Conservation (phyloP, 35 echinoderm and acorn worm genomes). For the Hemicentrotus pulcherrimus region DNA sequence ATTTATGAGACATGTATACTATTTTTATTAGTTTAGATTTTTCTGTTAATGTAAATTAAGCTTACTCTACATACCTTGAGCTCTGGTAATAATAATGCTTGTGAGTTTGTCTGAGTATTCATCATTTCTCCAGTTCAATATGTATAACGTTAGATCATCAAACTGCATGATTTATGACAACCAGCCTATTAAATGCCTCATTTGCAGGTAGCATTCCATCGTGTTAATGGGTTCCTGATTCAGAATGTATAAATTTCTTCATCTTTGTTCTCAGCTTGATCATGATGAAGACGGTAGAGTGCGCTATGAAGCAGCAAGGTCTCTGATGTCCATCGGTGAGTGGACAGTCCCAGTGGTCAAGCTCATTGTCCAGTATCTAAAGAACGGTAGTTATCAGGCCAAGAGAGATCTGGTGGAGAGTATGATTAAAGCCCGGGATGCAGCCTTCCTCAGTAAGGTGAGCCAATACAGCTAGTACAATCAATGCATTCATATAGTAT, state of each 20-base stretch:
- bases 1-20: too few relatives aligned
- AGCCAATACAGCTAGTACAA: not conserved
- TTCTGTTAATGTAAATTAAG: too few relatives aligned
- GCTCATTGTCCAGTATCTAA: conserved; percentile 66
- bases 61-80: too few relatives aligned
- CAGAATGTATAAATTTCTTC: not conserved
- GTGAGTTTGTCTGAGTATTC: too few relatives aligned
- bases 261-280: conserved; percentile 50
- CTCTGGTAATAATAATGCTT: too few relatives aligned
- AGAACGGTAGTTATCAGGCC: conserved; percentile 52
- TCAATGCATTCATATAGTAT: not conserved
- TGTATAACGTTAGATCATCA: too few relatives aligned
- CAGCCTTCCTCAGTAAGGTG: conserved; percentile 75
- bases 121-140: too few relatives aligned
- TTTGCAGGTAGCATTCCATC: too few relatives aligned
- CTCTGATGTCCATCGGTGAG: conserved; percentile 77
- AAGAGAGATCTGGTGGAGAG: conserved; percentile 76
- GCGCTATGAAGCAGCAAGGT: conserved; percentile 76
- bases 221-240: too few relatives aligned
- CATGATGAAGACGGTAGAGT: conserved; percentile 75
- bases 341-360: conserved; percentile 66
- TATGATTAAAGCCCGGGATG: conserved; percentile 77
- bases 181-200: too few relatives aligned
- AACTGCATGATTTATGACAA: too few relatives aligned
- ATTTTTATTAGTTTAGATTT: too few relatives aligned